Conservation (phyloP, 2,888 invertebrate genomes). For the Parnassius orleans region DNA sequence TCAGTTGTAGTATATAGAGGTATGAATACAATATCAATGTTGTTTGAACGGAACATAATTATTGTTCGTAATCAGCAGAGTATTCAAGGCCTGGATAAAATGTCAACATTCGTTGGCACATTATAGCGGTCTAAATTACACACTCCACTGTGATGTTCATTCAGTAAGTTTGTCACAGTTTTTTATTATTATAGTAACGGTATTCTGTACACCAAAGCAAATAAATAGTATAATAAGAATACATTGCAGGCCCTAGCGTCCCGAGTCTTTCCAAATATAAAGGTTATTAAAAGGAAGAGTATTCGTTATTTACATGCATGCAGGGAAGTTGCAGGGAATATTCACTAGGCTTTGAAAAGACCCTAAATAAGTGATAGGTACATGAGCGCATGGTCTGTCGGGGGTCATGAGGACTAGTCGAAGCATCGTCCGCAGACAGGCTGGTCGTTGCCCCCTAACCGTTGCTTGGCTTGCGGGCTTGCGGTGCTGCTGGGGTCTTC, state of each 20-base stretch:
- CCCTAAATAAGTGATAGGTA: constrained; percentile 33
- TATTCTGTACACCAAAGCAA: too few relatives aligned
- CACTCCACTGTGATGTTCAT: too few relatives aligned
- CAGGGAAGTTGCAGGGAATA: not conserved
- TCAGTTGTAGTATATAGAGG: constrained; percentile 37
- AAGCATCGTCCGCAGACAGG: constrained; percentile 56
- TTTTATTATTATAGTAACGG: too few relatives aligned
- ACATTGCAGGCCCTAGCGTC: too few relatives aligned
- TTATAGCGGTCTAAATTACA: too few relatives aligned
- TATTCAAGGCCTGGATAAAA: too few relatives aligned
- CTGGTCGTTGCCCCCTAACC: constrained; percentile 78
- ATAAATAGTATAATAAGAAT: too few relatives aligned
- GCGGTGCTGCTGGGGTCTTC: constrained; percentile 76
- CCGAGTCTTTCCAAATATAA: too few relatives aligned
- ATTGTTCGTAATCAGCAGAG: not conserved
- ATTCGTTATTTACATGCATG: not conserved
- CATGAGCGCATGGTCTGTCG: constrained; percentile 38
- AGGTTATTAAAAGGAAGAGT: too few relatives aligned
- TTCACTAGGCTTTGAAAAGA: constrained; percentile 7
- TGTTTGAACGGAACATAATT: not conserved
- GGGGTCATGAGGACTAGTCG: constrained; percentile 56
- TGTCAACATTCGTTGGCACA: too few relatives aligned
- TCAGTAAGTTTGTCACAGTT: too few relatives aligned
- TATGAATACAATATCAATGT: constrained; percentile 1
- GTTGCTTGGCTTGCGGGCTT: constrained; percentile 68